Evolutionary conservation across 2,888 invertebrate species (phyloP).

Genomic region (Pecten maximus): DNA sequence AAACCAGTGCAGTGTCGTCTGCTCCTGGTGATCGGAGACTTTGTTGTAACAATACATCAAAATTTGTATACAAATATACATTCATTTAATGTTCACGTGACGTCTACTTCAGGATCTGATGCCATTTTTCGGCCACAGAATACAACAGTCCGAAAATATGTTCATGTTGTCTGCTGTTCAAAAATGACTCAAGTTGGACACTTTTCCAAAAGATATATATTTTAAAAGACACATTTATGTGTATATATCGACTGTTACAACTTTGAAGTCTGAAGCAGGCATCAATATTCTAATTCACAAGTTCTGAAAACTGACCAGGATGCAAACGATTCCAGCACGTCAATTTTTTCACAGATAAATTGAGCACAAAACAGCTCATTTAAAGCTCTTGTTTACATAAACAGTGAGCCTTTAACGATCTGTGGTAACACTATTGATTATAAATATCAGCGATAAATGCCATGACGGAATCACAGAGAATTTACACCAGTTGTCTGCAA

Average conservation of each 20-base stretch:
- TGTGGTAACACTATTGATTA: conserved; percentile 15
- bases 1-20: conserved; percentile 22
- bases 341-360: neutral
- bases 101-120: neutral
- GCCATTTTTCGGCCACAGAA: neutral
- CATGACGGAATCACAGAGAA: neutral
- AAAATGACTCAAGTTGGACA: neutral
- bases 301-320: too few species aligned
- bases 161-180: neutral
- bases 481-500: neutral
- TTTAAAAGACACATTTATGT: neutral
- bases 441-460: conserved; percentile 29
- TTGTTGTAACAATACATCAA: neutral
- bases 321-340: neutral
- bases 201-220: neutral
- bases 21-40: neutral
- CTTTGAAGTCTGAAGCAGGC: too few species aligned
- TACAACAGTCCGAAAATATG: neutral
- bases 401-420: neutral
- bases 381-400: conserved; percentile 26
- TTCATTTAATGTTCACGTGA: neutral
- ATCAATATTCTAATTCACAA: too few species aligned
- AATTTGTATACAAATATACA: neutral
- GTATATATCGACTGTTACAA: too few species aligned
- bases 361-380: conserved; percentile 9